Evolutionary conservation across 1,140 invertebrate species (phyloP).

Genomic region (Drosophila seguyi): DNA sequence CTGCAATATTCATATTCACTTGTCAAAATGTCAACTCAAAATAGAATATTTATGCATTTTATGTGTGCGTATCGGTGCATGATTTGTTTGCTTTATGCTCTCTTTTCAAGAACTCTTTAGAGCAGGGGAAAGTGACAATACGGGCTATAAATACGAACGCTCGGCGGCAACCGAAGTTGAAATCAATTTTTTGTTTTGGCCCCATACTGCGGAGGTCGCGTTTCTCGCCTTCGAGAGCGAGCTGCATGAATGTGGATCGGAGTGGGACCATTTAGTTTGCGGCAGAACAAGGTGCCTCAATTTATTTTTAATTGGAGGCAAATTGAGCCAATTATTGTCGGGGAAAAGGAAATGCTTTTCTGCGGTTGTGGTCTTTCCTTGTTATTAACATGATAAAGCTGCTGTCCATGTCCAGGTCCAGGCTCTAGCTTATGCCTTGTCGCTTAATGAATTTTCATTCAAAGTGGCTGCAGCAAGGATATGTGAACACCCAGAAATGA

Average conservation of each 20-base stretch:
- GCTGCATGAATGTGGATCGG: neutral
- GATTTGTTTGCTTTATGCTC: slow-evolving; percentile 53
- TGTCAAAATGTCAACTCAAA: slow-evolving; percentile 78
- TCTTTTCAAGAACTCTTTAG: slow-evolving; percentile 48
- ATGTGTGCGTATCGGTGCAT: slow-evolving; percentile 37
- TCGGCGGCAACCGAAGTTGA: slow-evolving; percentile 45
- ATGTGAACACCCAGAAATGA: slow-evolving; percentile 20
- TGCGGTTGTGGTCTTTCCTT: slow-evolving; percentile 22
- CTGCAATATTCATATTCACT: slow-evolving; percentile 77
- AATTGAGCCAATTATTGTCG: slow-evolving; percentile 37
- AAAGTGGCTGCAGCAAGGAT: slow-evolving; percentile 46
- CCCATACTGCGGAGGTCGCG: slow-evolving; percentile 67
- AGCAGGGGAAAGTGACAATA: slow-evolving; percentile 33
- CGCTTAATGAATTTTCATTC: slow-evolving; percentile 61
- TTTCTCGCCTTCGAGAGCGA: slow-evolving; percentile 11
- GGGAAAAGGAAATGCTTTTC: slow-evolving; percentile 13
- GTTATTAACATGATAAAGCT: slow-evolving; percentile 40
- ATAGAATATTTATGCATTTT: slow-evolving; percentile 79
- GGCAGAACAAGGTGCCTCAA: slow-evolving; percentile 42
- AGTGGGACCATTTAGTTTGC: slow-evolving; percentile 32
- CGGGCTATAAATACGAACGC: slow-evolving; percentile 63
- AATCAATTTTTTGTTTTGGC: slow-evolving; percentile 69
- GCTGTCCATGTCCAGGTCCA: slow-evolving; percentile 3
- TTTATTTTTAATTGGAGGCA: slow-evolving; percentile 54
- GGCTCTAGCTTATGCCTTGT: slow-evolving; percentile 35